These are phyloP conservation scores for Craniophora ligustri DNA, from an alignment of 2,888 invertebrate genomes.

Conservation along the genomic window DNA sequence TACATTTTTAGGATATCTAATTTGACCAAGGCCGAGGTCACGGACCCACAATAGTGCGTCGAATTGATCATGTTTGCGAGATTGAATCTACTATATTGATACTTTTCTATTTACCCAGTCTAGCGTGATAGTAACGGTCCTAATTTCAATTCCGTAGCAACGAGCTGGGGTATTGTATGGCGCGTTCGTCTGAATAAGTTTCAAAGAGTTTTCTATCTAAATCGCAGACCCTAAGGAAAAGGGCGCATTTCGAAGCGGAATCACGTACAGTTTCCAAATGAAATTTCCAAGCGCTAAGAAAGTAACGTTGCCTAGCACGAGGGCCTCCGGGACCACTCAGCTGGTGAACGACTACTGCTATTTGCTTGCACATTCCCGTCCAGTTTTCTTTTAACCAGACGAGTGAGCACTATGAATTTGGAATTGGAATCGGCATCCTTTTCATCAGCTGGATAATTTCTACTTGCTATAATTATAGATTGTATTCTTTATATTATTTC, in stretches of 20 bases:
- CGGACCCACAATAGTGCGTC: constrained; percentile 37
- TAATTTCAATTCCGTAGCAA: constrained; percentile 82
- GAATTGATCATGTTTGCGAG: constrained; percentile 60
- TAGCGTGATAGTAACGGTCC: constrained; percentile 69
- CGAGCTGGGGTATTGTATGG: constrained; percentile 72
- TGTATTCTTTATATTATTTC: too few relatives aligned
- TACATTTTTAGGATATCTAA: constrained; percentile 58
- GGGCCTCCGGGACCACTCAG: constrained; percentile 64
- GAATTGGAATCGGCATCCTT: constrained; percentile 54
- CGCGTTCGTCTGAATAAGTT: constrained; percentile 73
- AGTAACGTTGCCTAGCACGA: constrained; percentile 62
- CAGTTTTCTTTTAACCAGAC: constrained; percentile 50
- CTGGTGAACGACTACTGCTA: constrained; percentile 63
- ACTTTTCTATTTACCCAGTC: constrained; percentile 75
- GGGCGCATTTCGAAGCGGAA: constrained; percentile 76
- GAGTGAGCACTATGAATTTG: constrained; percentile 55
- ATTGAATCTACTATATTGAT: constrained; percentile 71
- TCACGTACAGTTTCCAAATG: constrained; percentile 84
- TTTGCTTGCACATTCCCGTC: constrained; percentile 65
- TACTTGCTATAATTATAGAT: too few relatives aligned
- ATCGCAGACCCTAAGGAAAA: constrained; percentile 71
- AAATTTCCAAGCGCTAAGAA: constrained; percentile 81
- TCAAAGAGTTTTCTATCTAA: constrained; percentile 72
- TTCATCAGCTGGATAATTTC: constrained; percentile 22
- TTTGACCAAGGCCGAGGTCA: constrained; percentile 64